These are phyloP conservation scores for Hoplostethus atlanticus DNA, from an alignment of 2,797 vertebrate species.

Conservation along the genomic window DNA sequence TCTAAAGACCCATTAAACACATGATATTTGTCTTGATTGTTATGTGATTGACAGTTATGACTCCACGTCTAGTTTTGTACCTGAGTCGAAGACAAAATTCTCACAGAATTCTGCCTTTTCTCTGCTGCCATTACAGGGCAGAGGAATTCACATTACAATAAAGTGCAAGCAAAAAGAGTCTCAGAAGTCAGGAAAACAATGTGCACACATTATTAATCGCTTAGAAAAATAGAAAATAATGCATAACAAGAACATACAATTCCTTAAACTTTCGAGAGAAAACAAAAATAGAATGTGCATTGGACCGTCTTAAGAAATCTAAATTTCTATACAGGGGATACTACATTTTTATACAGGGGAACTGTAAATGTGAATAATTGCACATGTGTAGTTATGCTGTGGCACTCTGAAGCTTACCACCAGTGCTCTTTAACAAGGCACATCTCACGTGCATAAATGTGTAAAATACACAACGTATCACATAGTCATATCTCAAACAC, in stretches of 20 bases:
- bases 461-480: slow-evolving; percentile 1
- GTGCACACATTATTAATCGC: not conserved
- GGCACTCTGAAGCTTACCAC: slow-evolving; percentile 14
- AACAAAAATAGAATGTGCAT: slow-evolving; percentile 4
- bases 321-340: no score
- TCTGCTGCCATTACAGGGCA: slow-evolving; percentile 3
- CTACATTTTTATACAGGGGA: not conserved
- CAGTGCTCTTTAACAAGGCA: slow-evolving; percentile 53
- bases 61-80: slow-evolving; percentile 21
- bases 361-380: slow-evolving; percentile 37
- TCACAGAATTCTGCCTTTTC: slow-evolving; percentile 6
- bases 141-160: slow-evolving; percentile 45
- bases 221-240: slow-evolving; percentile 8
- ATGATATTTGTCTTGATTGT: not conserved
- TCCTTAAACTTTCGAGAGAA: not conserved
- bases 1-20: not conserved
- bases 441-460: slow-evolving; percentile 13
- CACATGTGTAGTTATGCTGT: slow-evolving; percentile 4
- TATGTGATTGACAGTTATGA: not conserved
- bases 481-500: not conserved
- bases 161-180: slow-evolving; percentile 45
- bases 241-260: not conserved
- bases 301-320: slow-evolving; percentile 17
- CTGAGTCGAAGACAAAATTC: slow-evolving; percentile 53
- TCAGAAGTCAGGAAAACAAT: slow-evolving; percentile 8